These are phyloP conservation scores for Thyatira batis DNA, from an alignment of 2,888 invertebrate genomes.

Conservation along the genomic window DNA sequence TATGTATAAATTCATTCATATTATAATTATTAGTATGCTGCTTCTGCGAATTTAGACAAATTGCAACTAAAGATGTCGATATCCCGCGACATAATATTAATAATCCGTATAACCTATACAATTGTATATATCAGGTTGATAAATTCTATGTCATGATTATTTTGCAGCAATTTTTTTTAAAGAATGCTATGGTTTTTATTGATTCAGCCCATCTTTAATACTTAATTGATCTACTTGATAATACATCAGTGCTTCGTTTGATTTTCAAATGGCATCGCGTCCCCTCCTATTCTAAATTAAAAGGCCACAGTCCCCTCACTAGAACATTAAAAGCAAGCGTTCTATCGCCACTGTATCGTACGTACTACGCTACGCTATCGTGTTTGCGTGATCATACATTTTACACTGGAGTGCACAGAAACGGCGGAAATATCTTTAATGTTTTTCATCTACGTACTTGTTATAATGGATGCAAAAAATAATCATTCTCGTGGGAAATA, in stretches of 20 bases:
- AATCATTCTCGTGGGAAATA: slow-evolving; percentile 44
- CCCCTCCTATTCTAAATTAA: neutral
- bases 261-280: neutral
- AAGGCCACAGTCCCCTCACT: slow-evolving; percentile 9
- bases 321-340: slow-evolving; percentile 19
- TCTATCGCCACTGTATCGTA: slow-evolving; percentile 8
- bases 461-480: slow-evolving; percentile 39
- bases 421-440: slow-evolving; percentile 45
- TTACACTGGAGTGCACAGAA: slow-evolving; percentile 23
- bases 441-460: slow-evolving; percentile 30
- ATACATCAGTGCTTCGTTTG: neutral
- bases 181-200: no score
- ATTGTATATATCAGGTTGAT: no score
- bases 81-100: no score
- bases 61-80: no score
- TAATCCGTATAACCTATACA: no score
- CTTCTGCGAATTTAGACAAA: no score
- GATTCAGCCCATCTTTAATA: no score
- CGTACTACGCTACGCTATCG: slow-evolving; percentile 26
- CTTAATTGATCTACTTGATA: no score
- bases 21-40: no score
- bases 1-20: no score
- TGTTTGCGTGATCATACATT: slow-evolving; percentile 40
- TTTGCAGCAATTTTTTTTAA: no score
- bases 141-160: no score